These are phyloP conservation scores for Campoletis sonorensis DNA, from an alignment of 1,140 invertebrate genomes.

Conservation along the genomic window DNA sequence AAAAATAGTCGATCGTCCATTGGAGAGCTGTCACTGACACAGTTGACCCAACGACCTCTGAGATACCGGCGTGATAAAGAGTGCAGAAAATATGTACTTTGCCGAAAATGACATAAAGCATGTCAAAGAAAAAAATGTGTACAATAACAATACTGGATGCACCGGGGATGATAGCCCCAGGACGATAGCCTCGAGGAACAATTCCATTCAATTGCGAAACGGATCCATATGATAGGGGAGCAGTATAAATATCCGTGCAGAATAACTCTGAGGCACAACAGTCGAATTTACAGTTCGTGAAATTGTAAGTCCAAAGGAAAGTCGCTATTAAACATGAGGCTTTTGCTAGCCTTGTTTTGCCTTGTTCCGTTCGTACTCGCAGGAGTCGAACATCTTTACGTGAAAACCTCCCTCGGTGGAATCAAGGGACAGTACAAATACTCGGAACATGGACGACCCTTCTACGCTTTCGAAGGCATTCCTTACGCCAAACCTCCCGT, in stretches of 20 bases:
- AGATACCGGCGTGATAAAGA: too few relatives aligned
- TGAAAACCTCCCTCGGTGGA: constrained; percentile 64
- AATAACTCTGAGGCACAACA: background rate
- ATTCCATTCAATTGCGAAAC: background rate
- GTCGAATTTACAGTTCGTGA: background rate
- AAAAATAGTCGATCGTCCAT: background rate
- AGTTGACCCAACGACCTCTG: too few relatives aligned
- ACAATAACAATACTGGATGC: background rate
- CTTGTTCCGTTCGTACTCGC: constrained; percentile 49
- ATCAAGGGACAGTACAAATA: constrained; percentile 67
- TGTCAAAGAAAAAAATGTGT: constrained; percentile 2
- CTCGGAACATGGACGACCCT: constrained; percentile 68
- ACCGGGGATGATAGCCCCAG: constrained; percentile 4
- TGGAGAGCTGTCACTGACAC: background rate
- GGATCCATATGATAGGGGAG: background rate
- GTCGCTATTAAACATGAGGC: constrained; percentile 42
- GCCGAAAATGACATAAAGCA: constrained; percentile 8
- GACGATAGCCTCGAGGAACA: background rate
- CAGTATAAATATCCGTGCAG: background rate
- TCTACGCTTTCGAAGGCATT: constrained; percentile 79
- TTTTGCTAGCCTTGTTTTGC: constrained; percentile 44
- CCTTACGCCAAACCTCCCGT: constrained; percentile 80
- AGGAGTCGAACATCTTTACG: constrained; percentile 53
- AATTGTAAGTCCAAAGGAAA: background rate
- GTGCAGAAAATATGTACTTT: background rate